A percentile compares a stretch with the other conserved stretches of the same genome.
These are phyloP conservation scores for Philaethria dido DNA, from an alignment of 2,888 invertebrate species.

Conservation along the genomic window DNA sequence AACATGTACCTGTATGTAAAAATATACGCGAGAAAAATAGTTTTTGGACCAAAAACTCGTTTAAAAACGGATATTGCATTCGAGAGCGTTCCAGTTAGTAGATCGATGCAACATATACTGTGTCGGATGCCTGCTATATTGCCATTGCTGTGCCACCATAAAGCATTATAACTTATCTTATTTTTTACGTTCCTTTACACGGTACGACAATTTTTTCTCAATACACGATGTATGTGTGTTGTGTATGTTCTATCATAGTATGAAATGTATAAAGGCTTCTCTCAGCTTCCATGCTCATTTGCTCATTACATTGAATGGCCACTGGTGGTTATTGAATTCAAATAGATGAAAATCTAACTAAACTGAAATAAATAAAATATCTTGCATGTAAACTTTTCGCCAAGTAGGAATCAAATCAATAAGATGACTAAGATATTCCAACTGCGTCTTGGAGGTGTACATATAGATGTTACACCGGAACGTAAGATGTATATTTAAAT, in stretches of 20 bases:
- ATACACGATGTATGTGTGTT: not conserved
- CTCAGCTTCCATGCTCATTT: too few relatives aligned
- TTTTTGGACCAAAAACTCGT: conserved; percentile 82
- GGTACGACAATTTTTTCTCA: not conserved
- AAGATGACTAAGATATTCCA: too few relatives aligned
- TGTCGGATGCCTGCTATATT: conserved; percentile 52
- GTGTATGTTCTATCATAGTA: not conserved
- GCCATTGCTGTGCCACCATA: conserved; percentile 19
- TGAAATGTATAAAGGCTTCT: too few relatives aligned
- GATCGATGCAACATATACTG: conserved; percentile 72
- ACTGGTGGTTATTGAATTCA: too few relatives aligned
- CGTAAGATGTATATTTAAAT: too few relatives aligned
- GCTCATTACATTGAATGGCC: too few relatives aligned
- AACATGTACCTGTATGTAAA: conserved; percentile 46
- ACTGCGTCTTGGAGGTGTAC: too few relatives aligned
- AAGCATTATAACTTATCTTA: conserved; percentile 9
- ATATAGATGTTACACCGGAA: too few relatives aligned
- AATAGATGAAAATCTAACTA: too few relatives aligned
- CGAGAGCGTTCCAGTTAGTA: conserved; percentile 72
- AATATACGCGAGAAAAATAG: conserved; percentile 71
- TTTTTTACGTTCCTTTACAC: not conserved
- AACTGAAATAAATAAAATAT: too few relatives aligned
- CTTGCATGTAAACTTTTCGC: too few relatives aligned
- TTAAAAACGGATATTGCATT: conserved; percentile 83
- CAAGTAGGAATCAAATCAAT: too few relatives aligned